phyloP scores from a whole-genome alignment of 2,797 vertebrate genomes.

The Silurus lanzhouensis region DNA sequence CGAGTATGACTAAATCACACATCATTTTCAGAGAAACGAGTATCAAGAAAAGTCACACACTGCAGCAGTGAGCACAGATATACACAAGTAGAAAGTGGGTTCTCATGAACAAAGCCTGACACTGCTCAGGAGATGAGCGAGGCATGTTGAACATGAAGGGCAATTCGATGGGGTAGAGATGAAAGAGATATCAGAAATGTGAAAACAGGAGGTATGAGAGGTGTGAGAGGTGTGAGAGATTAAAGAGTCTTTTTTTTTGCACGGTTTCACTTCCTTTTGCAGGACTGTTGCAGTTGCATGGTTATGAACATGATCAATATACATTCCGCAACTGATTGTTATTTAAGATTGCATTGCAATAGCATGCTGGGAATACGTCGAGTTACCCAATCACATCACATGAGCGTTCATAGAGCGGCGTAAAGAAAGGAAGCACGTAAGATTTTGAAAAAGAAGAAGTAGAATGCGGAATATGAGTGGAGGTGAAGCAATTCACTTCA shows the following conservation, averaged over 20 bases:
- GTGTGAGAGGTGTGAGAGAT: not conserved
- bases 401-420: too few species aligned
- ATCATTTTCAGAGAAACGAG: not conserved
- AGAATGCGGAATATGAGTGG: not conserved
- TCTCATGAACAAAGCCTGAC: not conserved
- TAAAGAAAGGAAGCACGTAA: too few species aligned
- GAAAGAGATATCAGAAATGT: not conserved
- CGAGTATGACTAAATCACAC: constrained; percentile 2
- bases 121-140: not conserved
- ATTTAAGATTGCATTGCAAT: not conserved
- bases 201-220: not conserved
- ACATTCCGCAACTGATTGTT: not conserved
- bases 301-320: not conserved
- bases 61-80: not conserved
- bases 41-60: not conserved
- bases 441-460: not conserved
- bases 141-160: not conserved
- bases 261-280: constrained; percentile 3
- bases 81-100: not conserved
- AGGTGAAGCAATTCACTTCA: not conserved
- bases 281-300: not conserved
- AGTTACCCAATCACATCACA: not conserved
- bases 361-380: not conserved
- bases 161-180: too few species aligned
- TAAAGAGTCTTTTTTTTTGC: not conserved